Percentiles rank a stretch among this genome's conserved stretches.
Evolutionary conservation across 2,797 vertebrate genomes (phyloP).

Genomic region (Kryptopterus vitreolus): DNA sequence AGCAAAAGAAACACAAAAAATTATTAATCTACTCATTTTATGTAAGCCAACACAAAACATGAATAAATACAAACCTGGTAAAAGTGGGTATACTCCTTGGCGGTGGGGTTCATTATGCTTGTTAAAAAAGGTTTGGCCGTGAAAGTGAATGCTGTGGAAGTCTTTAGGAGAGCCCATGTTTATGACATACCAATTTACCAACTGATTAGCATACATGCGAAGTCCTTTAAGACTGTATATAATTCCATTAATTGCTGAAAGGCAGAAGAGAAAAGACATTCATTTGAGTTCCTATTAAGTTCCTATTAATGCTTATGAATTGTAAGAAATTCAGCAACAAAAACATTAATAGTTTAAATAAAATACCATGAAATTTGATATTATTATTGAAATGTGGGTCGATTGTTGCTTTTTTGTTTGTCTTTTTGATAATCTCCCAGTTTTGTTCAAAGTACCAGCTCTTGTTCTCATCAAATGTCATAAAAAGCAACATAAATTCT

Average conservation of each 20-base stretch:
- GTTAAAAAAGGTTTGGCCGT: slow-evolving; percentile 89
- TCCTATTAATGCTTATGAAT: neutral
- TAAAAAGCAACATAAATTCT: slow-evolving; percentile 89
- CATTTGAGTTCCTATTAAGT: neutral
- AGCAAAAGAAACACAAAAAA: slow-evolving; percentile 10
- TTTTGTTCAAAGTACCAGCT: slow-evolving; percentile 90
- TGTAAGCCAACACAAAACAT: neutral
- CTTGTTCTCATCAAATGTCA: slow-evolving; percentile 93
- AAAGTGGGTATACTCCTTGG: slow-evolving; percentile 82
- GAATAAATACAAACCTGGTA: slow-evolving; percentile 78
- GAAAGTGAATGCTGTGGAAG: slow-evolving; percentile 88
- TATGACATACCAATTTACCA: slow-evolving; percentile 85
- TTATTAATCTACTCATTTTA: neutral
- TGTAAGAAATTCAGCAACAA: neutral
- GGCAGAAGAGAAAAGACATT: neutral
- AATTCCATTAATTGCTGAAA: slow-evolving; percentile 90
- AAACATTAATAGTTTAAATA: neutral
- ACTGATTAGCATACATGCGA: slow-evolving; percentile 86
- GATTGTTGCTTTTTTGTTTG: slow-evolving; percentile 51
- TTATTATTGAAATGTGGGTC: slow-evolving; percentile 64
- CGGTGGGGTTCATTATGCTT: slow-evolving; percentile 77
- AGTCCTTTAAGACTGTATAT: slow-evolving; percentile 85
- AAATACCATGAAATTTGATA: slow-evolving; percentile 85
- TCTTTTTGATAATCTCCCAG: slow-evolving; percentile 66
- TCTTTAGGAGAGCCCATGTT: slow-evolving; percentile 89